Evolutionary conservation across 2,888 invertebrate species (phyloP).

Genomic region (Stegana nigrithorax): DNA sequence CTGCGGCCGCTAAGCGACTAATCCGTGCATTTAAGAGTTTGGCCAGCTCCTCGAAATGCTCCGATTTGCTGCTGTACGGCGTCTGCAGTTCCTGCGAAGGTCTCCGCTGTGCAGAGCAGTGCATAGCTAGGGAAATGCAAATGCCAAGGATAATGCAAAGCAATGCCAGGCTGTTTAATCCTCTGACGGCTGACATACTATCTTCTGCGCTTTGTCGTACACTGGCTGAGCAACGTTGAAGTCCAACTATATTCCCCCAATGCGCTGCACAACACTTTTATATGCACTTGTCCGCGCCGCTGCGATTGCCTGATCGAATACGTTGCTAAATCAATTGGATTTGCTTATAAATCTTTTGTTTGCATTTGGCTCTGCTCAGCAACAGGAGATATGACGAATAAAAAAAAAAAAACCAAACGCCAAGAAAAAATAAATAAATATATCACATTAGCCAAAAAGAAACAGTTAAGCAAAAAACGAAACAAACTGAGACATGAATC

Average conservation of each 20-base stretch:
- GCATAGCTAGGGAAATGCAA: too few relatives aligned
- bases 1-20: not conserved
- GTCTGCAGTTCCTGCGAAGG: not conserved
- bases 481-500: too few relatives aligned
- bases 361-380: too few relatives aligned
- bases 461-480: too few relatives aligned
- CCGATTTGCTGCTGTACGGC: not conserved
- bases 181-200: not conserved
- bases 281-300: not conserved
- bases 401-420: not conserved
- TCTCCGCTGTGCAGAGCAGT: too few relatives aligned
- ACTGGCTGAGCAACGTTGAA: too few relatives aligned
- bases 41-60: not conserved
- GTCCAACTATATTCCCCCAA: not conserved
- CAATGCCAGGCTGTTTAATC: not conserved
- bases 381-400: too few relatives aligned
- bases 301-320: too few relatives aligned
- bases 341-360: not conserved
- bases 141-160: not conserved
- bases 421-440: not conserved
- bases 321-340: not conserved
- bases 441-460: too few relatives aligned
- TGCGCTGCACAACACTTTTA: not conserved
- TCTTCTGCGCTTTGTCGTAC: too few relatives aligned
- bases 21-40: too few relatives aligned